Evolutionary conservation across 2,113 vertebrate genomes (phyloP).

Genomic region (Panthera leo): DNA sequence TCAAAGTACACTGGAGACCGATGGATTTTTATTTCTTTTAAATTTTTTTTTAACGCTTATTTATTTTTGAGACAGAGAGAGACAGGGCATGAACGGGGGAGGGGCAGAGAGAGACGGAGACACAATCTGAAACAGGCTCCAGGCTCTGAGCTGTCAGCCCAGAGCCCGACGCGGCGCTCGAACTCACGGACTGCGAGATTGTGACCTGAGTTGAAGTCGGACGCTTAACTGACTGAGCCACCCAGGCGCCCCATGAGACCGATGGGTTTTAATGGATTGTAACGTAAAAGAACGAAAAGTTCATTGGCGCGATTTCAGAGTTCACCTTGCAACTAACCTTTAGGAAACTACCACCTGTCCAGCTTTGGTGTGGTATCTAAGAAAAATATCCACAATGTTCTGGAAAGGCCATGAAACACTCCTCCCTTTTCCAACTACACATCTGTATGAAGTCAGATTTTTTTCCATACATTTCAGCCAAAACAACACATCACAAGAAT

Average conservation of each 20-base stretch:
- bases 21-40: neutral
- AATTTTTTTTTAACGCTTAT: too few species aligned
- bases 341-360: neutral
- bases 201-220: too few species aligned
- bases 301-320: neutral
- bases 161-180: rapidly evolving
- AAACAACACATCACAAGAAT: neutral
- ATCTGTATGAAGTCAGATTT: neutral
- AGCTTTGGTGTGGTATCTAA: neutral
- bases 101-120: too few species aligned
- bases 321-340: neutral
- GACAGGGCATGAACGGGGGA: too few species aligned
- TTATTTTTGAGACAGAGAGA: too few species aligned
- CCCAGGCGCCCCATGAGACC: too few species aligned
- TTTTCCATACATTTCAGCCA: neutral
- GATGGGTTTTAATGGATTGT: neutral
- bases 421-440: neutral
- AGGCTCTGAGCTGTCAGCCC: too few species aligned
- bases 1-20: neutral
- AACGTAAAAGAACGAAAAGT: neutral
- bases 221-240: too few species aligned
- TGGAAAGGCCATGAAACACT: neutral
- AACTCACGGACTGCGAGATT: too few species aligned
- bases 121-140: too few species aligned
- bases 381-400: neutral